Percentiles rank a stretch among this genome's conserved stretches.
phyloP scores from a whole-genome alignment of 2,113 vertebrate genomes.

The human region DNA sequence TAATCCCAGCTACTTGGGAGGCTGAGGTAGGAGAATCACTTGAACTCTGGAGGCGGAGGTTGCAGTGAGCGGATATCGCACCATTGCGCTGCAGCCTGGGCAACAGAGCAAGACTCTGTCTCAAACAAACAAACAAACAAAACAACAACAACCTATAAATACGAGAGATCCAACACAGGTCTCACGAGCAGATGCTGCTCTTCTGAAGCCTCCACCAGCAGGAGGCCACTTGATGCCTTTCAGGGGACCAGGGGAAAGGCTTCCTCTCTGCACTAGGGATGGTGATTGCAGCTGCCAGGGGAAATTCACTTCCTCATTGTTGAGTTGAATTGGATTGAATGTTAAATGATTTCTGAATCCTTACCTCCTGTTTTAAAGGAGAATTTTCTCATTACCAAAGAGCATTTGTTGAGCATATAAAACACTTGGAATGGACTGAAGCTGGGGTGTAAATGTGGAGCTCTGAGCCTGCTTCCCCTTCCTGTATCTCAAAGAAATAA shows the following conservation, averaged over 20 bases:
- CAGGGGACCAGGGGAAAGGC: not conserved
- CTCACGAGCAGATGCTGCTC: fast-evolving
- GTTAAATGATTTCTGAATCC: too few species aligned
- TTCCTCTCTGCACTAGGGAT: fast-evolving
- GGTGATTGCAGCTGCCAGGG: not conserved
- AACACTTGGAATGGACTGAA: fast-evolving
- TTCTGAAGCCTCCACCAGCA: fast-evolving
- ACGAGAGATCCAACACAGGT: not conserved
- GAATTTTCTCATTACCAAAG: not conserved
- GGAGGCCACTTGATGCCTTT: fast-evolving
- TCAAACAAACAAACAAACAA: too few species aligned
- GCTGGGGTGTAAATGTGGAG: fast-evolving
- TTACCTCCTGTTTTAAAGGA: not conserved
- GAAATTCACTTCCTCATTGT: fast-evolving
- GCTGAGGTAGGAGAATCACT: too few species aligned
- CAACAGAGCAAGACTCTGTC: too few species aligned
- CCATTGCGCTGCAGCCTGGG: too few species aligned
- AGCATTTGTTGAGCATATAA: not conserved
- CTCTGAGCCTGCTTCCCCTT: fast-evolving
- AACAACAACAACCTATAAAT: not conserved
- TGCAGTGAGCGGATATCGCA: fast-evolving
- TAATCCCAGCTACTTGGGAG: too few species aligned
- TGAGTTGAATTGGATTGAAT: fast-evolving
- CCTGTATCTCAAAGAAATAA: not conserved
- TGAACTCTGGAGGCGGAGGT: fast-evolving